A percentile compares a stretch with the other conserved stretches of the same genome.
Conservation (phyloP, 1,140 invertebrate genomes). For the Leptopilina clavipes region DNA sequence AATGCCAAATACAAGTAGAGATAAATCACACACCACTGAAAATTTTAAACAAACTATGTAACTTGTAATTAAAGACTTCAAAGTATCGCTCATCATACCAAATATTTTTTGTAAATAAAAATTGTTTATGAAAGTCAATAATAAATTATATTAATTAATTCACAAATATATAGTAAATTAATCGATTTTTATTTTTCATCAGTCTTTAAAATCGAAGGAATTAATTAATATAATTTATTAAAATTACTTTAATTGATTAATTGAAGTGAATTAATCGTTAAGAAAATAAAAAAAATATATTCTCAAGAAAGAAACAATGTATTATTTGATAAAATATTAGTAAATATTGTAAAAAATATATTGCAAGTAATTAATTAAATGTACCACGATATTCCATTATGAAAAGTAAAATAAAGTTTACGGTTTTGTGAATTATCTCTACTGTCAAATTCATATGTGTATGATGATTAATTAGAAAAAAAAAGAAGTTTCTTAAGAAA, state of each 20-base stretch:
- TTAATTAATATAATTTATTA: too few species aligned
- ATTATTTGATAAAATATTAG: too few species aligned
- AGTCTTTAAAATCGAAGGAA: too few species aligned
- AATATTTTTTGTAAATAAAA: constrained; percentile 8
- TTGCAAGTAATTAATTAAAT: too few species aligned
- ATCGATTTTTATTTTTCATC: too few species aligned
- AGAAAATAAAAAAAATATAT: too few species aligned
- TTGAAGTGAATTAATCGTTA: too few species aligned
- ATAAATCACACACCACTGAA: constrained; percentile 35
- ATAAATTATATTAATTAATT: not conserved
- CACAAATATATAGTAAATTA: not conserved
- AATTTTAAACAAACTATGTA: too few species aligned
- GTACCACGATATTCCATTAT: not conserved
- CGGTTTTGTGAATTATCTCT: constrained; percentile 46
- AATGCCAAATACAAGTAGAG: not conserved
- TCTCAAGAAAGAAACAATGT: too few species aligned
- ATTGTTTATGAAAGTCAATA: not conserved
- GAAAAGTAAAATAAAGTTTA: constrained; percentile 17
- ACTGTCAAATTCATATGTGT: not conserved
- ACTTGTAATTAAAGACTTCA: not conserved
- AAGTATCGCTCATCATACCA: not conserved
- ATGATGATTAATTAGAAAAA: too few species aligned
- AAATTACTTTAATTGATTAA: too few species aligned
- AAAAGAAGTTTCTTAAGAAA: not conserved
- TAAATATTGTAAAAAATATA: too few species aligned